Base-by-base conservation (phyloP, 2,797 vertebrate species). In the Lophius americanus region DNA sequence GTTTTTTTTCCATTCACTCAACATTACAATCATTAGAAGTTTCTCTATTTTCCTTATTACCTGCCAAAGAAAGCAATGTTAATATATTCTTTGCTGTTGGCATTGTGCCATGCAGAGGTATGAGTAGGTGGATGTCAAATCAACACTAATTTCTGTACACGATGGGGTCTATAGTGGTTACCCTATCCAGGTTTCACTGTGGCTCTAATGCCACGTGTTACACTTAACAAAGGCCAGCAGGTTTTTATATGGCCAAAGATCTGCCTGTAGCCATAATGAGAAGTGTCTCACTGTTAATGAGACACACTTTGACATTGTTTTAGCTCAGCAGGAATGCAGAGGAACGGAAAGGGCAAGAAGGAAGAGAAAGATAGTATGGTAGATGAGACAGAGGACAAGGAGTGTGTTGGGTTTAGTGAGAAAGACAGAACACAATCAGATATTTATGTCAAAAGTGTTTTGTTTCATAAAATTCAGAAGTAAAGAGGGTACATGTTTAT, bases 221-320 rank as follows among this genome's bases (percentile, higher is more conserved):
- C 60, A 65, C 63, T 58, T 23, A 67, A 71, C 76, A 68, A 6
- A 75, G 79, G 2, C 66, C 73, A 43, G 52, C 51, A 1, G 72
- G 86, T 91, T 91, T 63, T 79, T 85, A 91, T 92, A 86, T 77
- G 84, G 60, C 85, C 85, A 85, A 85, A 82, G 78, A 55, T 68
- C 86, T 33, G 76, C 81, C 73, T 75, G 84, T 71, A 82, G 78
- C 86, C 66, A 84, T 89, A 83, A 89, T 83, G 82, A 85, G 82
- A 82, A 88, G 81, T 68, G 85, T 63, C 68, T 84, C 59, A 41
- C 80, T 63, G 78, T 87, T 93, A 91, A 92, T 92, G 87, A 92
- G 90, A 91, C 91, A 91, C 92, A 93, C 85, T 89, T 89, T 89
- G 86, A 89, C 89, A 85, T 90, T 88, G 92, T 76, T 84, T 76